Percentiles rank a stretch among this genome's conserved stretches.
These are phyloP conservation scores for Leptopterna dolabrata DNA, from an alignment of 2,888 invertebrate species.

Conservation along the genomic window DNA sequence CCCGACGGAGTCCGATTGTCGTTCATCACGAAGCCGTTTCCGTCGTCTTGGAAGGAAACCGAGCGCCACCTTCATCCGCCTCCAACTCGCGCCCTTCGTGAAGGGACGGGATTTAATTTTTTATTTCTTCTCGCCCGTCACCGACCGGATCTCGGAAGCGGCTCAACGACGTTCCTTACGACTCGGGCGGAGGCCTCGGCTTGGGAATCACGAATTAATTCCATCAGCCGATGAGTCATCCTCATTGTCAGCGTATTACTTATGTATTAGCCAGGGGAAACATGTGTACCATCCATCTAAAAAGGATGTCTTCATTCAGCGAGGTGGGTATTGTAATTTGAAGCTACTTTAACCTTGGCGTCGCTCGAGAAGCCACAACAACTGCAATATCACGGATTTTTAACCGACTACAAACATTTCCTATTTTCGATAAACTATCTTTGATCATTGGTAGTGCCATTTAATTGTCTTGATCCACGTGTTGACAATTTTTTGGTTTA, in stretches of 20 bases:
- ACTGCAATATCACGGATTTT: too few relatives aligned
- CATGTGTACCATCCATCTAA: too few relatives aligned
- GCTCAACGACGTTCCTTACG: not conserved
- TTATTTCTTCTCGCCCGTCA: not conserved
- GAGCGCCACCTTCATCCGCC: not conserved
- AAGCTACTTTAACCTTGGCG: too few relatives aligned
- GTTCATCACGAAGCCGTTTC: not conserved
- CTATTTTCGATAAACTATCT: too few relatives aligned
- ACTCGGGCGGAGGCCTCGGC: not conserved
- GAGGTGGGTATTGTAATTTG: too few relatives aligned
- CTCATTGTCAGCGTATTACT: not conserved
- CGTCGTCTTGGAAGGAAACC: slow-evolving; percentile 1
- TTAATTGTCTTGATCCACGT: too few relatives aligned
- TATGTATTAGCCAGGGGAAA: too few relatives aligned
- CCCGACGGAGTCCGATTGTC: not conserved
- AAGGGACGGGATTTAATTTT: not conserved
- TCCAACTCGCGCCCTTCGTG: not conserved
- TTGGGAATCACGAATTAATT: not conserved
- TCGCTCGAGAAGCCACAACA: too few relatives aligned
- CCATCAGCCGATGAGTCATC: not conserved
- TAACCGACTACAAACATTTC: too few relatives aligned
- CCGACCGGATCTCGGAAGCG: not conserved
- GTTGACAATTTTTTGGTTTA: too few relatives aligned
- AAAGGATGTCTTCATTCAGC: too few relatives aligned
- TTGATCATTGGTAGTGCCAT: too few relatives aligned